These are phyloP conservation scores for Latheticus oryzae DNA, from an alignment of 2,888 invertebrate species.

Conservation along the genomic window DNA sequence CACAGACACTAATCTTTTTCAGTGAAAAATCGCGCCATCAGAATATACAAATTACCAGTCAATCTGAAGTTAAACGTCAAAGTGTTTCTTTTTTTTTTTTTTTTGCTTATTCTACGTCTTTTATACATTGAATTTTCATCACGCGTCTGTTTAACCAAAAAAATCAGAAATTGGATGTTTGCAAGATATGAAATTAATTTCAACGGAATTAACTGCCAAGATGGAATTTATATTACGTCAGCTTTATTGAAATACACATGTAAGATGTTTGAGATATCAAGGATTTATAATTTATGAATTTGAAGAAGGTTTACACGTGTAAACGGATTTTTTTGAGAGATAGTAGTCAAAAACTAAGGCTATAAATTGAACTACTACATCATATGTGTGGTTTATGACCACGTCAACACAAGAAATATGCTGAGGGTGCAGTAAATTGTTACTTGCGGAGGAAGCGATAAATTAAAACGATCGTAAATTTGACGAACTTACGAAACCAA, in stretches of 20 bases:
- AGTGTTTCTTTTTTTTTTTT: slow-evolving; percentile 22
- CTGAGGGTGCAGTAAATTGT: too few relatives aligned
- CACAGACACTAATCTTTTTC: slow-evolving; percentile 57
- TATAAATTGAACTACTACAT: too few relatives aligned
- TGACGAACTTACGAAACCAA: too few relatives aligned
- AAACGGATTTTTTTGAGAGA: too few relatives aligned
- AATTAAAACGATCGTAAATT: too few relatives aligned
- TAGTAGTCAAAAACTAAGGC: too few relatives aligned
- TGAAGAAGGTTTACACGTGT: too few relatives aligned
- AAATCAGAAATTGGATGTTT: slow-evolving; percentile 29
- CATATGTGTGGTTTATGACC: too few relatives aligned
- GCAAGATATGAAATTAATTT: slow-evolving; percentile 24
- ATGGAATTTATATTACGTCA: slow-evolving; percentile 21
- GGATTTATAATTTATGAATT: slow-evolving; percentile 23
- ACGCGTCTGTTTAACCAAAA: slow-evolving; percentile 23
- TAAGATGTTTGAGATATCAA: slow-evolving; percentile 29
- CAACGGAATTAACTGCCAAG: slow-evolving; percentile 20
- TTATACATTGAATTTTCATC: slow-evolving; percentile 17
- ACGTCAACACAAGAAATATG: too few relatives aligned
- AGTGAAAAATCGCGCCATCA: slow-evolving; percentile 59
- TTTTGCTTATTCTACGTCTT: slow-evolving; percentile 8
- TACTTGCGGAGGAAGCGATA: too few relatives aligned
- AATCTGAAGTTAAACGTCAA: slow-evolving; percentile 43
- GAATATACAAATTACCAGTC: slow-evolving; percentile 60
- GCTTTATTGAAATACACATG: slow-evolving; percentile 26